Conservation (phyloP, 1,140 invertebrate genomes). For the Tetramorium alpestre region DNA sequence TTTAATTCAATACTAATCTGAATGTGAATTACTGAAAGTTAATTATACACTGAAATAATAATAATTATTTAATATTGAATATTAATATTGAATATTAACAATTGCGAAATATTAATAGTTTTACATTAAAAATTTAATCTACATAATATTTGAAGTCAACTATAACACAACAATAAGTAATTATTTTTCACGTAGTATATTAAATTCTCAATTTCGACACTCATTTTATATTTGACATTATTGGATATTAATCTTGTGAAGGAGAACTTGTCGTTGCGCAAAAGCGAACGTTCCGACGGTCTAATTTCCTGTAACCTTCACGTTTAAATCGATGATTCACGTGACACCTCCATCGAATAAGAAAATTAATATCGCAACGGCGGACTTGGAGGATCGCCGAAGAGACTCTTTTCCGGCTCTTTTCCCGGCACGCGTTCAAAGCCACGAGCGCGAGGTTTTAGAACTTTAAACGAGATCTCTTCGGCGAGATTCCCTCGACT, state of each 20-base stretch:
- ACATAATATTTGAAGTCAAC: neutral
- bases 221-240: neutral
- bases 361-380: slow-evolving; percentile 42
- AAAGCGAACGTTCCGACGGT: neutral
- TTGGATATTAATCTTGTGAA: slow-evolving; percentile 3
- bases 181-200: neutral
- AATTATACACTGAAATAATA: neutral
- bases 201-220: neutral
- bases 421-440: neutral
- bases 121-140: neutral
- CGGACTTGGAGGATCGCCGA: neutral
- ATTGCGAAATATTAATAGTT: slow-evolving; percentile 6
- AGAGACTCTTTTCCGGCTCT: neutral
- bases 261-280: neutral
- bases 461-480: slow-evolving; percentile 20
- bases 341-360: neutral
- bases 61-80: neutral
- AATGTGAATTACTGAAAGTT: neutral
- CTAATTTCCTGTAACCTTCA: slow-evolving; percentile 23
- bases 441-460: neutral
- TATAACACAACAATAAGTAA: neutral
- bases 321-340: slow-evolving; percentile 43
- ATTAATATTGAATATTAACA: neutral
- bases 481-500: slow-evolving; percentile 25
- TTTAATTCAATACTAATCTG: slow-evolving; percentile 1